Evolutionary conservation across 2,797 vertebrate genomes (phyloP).

Genomic region (Dryobates pubescens): DNA sequence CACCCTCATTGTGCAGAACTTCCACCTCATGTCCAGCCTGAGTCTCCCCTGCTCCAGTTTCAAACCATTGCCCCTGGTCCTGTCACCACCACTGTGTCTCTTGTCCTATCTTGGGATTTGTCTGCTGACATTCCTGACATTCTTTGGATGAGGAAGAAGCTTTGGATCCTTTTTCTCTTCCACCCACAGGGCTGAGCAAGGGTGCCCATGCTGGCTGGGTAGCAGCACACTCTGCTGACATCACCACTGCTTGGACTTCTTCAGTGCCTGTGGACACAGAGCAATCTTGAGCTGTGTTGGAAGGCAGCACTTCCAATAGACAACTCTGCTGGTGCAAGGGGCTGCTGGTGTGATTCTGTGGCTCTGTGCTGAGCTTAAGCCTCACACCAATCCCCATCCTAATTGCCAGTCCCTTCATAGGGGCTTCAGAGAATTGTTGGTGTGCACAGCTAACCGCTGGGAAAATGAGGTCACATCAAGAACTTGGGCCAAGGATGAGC

Average conservation of each 20-base stretch:
- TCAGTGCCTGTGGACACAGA: neutral
- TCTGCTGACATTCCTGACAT: neutral
- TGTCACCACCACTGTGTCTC: too few species aligned
- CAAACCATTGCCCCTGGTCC: too few species aligned
- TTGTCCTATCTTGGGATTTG: neutral
- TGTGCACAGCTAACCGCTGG: neutral
- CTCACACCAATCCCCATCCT: neutral
- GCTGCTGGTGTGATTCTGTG: neutral
- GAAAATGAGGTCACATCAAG: neutral
- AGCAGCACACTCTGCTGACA: fast-evolving
- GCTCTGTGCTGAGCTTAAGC: neutral
- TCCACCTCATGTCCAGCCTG: too few species aligned
- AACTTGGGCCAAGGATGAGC: neutral
- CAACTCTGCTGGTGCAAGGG: neutral
- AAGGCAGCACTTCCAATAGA: neutral
- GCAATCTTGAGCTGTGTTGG: neutral
- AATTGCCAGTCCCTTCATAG: neutral
- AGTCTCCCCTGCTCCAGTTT: too few species aligned
- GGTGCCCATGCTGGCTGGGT: fast-evolving
- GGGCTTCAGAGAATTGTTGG: neutral
- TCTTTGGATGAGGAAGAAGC: neutral
- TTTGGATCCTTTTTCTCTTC: neutral
- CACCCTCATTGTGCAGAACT: too few species aligned
- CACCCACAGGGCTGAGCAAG: neutral
- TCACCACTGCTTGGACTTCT: neutral